Base-by-base conservation (phyloP, 2,888 invertebrate genomes). In the Phasia obesa region DNA sequence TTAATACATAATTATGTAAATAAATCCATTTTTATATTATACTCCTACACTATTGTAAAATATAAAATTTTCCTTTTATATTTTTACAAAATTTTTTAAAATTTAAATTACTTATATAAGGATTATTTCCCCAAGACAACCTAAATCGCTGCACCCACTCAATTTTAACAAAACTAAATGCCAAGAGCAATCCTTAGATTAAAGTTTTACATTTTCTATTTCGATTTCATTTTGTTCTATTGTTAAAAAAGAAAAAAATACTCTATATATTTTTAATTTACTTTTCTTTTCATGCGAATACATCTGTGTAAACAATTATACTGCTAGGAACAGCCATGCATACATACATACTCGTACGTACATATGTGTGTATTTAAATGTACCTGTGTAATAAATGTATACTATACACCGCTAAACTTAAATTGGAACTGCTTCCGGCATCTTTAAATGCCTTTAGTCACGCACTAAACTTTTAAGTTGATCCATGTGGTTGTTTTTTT, bases 401-500 rank as follows among this genome's bases (percentile, higher is more conserved):
- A 21, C 47, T 49, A 3, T 51, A 38, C 23, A 35, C 85, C 84
- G 86, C 85, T 89, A 87, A 89, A 88, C 89, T 90, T 90, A 90
- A 89, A 90, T 90, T 90, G 90, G 89, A 89, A 88, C 87, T 88
- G 88, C 89, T 90, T 90, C 90, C 90, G 90, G 89, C 86, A 86
- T 87, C 87, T 89, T 88, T 89, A 90, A 90, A 89, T 90, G 88
- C 89, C 88, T 87, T 87, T 87, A 90, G 90, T 90, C 90, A 90
- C 90, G 90, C 90, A 90, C 89, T 87, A 86, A 87, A 87, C 86
- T 86, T 85, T 85, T 86, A 81, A 86, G 86, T 87, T 86, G 85
- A 83, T 84, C 81, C 76, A 81, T 82, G 84, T 85, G 85, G 87
- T 85, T 65, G 27, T 59, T 23, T 35, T 9, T 25, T 13, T n/a